Conservation (phyloP, 53 echinoderm and acorn worm species). For the Zoroaster sp. region DNA sequence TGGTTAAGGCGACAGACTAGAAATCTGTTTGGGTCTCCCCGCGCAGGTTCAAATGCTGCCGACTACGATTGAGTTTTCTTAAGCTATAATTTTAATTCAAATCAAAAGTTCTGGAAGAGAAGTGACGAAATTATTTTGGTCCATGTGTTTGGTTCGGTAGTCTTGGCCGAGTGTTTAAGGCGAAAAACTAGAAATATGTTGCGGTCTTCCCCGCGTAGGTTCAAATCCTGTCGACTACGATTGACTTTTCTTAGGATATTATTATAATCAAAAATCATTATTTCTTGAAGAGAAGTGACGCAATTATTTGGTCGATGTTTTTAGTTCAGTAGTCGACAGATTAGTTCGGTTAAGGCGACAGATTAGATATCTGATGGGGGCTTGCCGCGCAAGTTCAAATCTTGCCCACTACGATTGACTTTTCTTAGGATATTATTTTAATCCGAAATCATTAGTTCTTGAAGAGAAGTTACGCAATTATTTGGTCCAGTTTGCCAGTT, state of each 20-base stretch:
- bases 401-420: conserved; percentile 75
- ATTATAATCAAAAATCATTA: too few relatives aligned
- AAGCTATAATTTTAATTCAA: not conserved
- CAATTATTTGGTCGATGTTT: too few relatives aligned
- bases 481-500: too few relatives aligned
- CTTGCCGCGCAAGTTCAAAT: conserved; percentile 93
- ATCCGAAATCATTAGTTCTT: not conserved
- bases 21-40: conserved; percentile 98
- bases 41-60: conserved; percentile 99
- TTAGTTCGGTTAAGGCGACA: conserved; percentile 95
- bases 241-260: too few relatives aligned
- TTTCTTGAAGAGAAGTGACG: too few relatives aligned
- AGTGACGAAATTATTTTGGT: too few relatives aligned
- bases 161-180: not conserved
- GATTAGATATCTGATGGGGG: conserved; percentile 90
- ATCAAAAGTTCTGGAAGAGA: not conserved
- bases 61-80: conserved; percentile 55
- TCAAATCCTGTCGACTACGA: too few relatives aligned
- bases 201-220: too few relatives aligned
- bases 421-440: not conserved
- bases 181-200: too few relatives aligned
- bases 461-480: not conserved
- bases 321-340: too few relatives aligned
- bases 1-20: conserved; percentile 98
- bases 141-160: too few relatives aligned